Percentiles rank a stretch among this genome's conserved stretches.
phyloP scores from a whole-genome alignment of 2,113 vertebrate species.

The Stigmatopora argus region DNA sequence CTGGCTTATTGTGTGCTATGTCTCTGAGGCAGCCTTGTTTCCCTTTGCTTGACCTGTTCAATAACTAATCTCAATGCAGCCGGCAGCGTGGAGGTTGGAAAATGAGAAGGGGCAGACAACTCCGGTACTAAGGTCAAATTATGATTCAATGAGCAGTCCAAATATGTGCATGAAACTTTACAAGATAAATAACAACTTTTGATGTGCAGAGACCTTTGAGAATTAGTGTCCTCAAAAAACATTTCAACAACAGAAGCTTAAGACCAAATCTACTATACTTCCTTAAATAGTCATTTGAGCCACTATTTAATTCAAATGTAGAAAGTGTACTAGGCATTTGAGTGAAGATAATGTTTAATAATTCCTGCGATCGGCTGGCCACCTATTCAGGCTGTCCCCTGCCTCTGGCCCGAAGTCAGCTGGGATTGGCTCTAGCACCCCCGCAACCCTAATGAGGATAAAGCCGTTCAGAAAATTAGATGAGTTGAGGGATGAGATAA shows the following conservation, averaged over 20 bases:
- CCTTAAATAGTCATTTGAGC: background rate
- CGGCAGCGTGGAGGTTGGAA: conserved; percentile 50
- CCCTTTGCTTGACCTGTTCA: conserved; percentile 61
- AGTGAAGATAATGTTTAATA: background rate
- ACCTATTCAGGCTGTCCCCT: no score
- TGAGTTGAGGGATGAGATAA: no score
- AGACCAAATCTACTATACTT: background rate
- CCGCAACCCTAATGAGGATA: no score
- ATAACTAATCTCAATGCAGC: conserved; percentile 70
- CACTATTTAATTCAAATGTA: background rate
- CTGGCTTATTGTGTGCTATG: conserved; percentile 62
- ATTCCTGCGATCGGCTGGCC: no score
- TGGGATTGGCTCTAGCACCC: no score
- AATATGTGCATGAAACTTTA: conserved; percentile 2
- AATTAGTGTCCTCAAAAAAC: background rate
- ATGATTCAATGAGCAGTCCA: conserved; percentile 19
- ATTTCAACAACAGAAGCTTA: background rate
- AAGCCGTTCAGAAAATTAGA: no score
- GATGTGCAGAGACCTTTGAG: background rate
- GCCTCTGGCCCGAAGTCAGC: no score
- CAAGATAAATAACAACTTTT: background rate
- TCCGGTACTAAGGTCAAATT: conserved; percentile 21
- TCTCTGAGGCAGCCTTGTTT: conserved; percentile 62
- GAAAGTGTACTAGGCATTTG: background rate
- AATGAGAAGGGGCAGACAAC: conserved; percentile 39